phyloP scores from a whole-genome alignment of 2,797 vertebrate species.

The Eulemur albifrons region DNA sequence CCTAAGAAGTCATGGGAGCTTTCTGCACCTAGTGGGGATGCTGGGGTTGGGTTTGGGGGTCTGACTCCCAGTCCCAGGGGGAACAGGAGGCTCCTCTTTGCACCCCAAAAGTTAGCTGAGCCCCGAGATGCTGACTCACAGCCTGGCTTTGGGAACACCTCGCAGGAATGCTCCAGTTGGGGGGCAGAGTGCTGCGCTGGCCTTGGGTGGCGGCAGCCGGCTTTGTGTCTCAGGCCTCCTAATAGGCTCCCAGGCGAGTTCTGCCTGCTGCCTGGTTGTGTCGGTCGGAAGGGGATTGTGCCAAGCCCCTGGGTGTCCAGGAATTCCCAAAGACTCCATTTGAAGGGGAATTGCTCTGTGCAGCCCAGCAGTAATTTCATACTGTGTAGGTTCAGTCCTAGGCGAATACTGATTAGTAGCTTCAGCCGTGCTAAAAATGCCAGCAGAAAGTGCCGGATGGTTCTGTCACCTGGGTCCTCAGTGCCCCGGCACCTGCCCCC shows the following conservation, averaged over 20 bases:
- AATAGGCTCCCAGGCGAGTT: fast-evolving
- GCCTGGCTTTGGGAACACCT: background rate
- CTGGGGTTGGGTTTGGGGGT: background rate
- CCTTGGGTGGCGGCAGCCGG: background rate
- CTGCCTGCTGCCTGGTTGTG: background rate
- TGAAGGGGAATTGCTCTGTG: background rate
- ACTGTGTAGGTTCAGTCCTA: background rate
- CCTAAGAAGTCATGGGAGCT: background rate
- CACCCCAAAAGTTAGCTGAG: background rate
- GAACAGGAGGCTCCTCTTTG: background rate
- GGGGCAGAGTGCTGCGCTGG: background rate
- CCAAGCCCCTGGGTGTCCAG: background rate
- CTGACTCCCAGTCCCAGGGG: background rate
- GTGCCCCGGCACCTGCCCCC: fast-evolving
- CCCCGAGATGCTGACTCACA: fast-evolving
- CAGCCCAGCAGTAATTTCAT: no score
- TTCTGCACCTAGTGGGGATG: background rate
- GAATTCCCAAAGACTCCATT: background rate
- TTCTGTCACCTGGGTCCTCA: fast-evolving
- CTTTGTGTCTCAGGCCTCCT: background rate
- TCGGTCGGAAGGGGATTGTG: background rate
- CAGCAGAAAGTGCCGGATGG: fast-evolving
- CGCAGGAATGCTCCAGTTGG: fast-evolving
- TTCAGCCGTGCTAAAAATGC: background rate
- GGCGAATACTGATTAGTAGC: no score